Percentiles rank a stretch among this genome's conserved stretches.
These are phyloP conservation scores for Erynnis tages DNA, from an alignment of 2,888 invertebrate species.

Conservation along the genomic window DNA sequence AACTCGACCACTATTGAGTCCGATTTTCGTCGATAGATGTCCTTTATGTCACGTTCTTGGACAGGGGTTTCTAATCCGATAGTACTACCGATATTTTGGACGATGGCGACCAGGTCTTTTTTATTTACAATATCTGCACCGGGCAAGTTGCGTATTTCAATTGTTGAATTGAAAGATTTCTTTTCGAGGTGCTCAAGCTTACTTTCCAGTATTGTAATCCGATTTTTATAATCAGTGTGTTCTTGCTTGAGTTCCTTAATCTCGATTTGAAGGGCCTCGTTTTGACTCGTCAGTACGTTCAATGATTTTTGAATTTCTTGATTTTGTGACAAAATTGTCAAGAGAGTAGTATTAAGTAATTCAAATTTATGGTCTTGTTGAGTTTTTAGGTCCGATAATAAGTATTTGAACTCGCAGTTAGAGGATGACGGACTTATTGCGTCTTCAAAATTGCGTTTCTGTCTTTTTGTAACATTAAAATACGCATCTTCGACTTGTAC, in stretches of 20 bases:
- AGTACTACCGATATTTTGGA: slow-evolving; percentile 17
- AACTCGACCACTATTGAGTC: not conserved
- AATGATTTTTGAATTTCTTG: slow-evolving; percentile 21
- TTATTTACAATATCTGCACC: slow-evolving; percentile 20
- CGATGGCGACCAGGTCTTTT: slow-evolving; percentile 2
- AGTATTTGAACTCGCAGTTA: not conserved
- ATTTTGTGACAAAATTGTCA: slow-evolving; percentile 17
- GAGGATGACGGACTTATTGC: not conserved
- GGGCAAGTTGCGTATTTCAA: slow-evolving; percentile 15
- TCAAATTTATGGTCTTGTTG: not conserved
- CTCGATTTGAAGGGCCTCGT: slow-evolving; percentile 10
- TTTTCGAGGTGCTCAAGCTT: not conserved
- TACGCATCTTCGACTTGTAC: not conserved
- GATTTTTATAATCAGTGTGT: not conserved
- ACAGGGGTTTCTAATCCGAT: slow-evolving; percentile 20
- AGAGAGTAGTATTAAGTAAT: slow-evolving; percentile 3
- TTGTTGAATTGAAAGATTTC: not conserved
- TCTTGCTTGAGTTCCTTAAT: slow-evolving; percentile 13
- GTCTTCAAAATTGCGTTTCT: slow-evolving; percentile 1
- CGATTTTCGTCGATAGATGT: slow-evolving; percentile 26
- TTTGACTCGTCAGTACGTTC: not conserved
- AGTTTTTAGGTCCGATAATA: not conserved
- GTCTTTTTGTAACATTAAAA: not conserved
- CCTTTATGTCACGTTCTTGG: slow-evolving; percentile 26
- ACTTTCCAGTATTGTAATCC: not conserved